Evolutionary conservation across 2,888 invertebrate genomes (phyloP), one percentile per base, ranked within the genome.

Genomic region (Mesorhabditis sp.): DNA sequence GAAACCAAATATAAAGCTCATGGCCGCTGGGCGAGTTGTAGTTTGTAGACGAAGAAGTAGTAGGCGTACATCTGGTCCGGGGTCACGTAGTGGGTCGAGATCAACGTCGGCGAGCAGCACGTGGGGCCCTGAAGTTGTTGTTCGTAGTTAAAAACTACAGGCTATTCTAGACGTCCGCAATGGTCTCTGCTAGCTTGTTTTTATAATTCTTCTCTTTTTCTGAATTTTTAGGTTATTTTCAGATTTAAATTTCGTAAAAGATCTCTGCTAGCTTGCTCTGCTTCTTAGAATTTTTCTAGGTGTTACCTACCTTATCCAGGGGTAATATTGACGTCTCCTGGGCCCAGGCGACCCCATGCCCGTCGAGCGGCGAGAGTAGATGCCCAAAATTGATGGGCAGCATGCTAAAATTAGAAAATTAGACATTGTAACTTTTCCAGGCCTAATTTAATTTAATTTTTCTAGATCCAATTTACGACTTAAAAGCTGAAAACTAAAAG

Each of bases 11-110:
- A 28, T 28, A 28, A 28, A 28, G 28, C 28, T 28, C 28, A 28
- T 28, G 28, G 28, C 28, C 28, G 28, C 58, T 50, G 7, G 7
- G 58, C 58, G 58, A 50, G 7, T 50, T 50, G 7, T 50, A 50
- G n/a, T 50, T 50, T 50, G n/a, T 50, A 50, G 58, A n/a, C n/a
- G 58, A 50, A n/a, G n/a, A 50, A 50, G n/a, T 50, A 50, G n/a
- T 50, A 50, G 1, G 58, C 58, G 58, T 50, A 50, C 58, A 50
- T 50, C 58, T 50, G 10, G 7, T 50, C 10, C 58, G 58, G 58
- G 7, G 7, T 50, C 58, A 50, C 58, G 58, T 50, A 50, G 58
- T 50, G 58, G n/a, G 58, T 50, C 58, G 58, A 13, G 58, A 50
- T 50, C 58, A 50, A 13, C 7, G 10, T n/a, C 10, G 58, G 58